These are phyloP conservation scores for Eidolon dupreanum DNA, from an alignment of 2,797 vertebrate species.

Conservation along the genomic window DNA sequence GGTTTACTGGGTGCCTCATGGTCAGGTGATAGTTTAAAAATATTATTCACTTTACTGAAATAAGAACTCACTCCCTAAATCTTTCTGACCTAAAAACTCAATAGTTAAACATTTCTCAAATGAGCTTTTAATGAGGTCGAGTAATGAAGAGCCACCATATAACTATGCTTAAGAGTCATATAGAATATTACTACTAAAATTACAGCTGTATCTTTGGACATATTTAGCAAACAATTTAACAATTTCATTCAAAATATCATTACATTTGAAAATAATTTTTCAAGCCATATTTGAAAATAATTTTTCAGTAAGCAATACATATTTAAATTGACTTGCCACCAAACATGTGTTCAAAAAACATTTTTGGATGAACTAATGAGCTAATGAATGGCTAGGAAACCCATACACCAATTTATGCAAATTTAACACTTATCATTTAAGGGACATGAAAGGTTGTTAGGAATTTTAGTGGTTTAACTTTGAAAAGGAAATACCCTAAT, in stretches of 20 bases:
- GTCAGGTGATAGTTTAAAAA: not conserved
- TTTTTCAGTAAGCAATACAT: not conserved
- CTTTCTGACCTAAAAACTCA: not conserved
- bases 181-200: conserved; percentile 9
- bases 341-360: not conserved
- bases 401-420: not conserved
- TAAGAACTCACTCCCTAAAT: not conserved
- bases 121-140: not conserved
- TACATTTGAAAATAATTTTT: conserved; percentile 34
- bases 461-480: not conserved
- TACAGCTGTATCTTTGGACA: not conserved
- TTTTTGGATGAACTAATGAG: conserved; percentile 26
- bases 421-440: conserved; percentile 17
- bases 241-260: conserved; percentile 20
- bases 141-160: not conserved
- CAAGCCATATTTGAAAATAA: conserved; percentile 29
- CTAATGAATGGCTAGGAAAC: not conserved
- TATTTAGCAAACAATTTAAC: conserved; percentile 8
- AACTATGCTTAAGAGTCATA: not conserved
- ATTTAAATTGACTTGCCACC: not conserved
- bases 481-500: not conserved
- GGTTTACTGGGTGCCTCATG: not conserved
- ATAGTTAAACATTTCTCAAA: not conserved
- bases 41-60: not conserved
- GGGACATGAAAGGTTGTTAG: not conserved